Conservation (phyloP, 2,888 invertebrate species). For the Andrena flavipes region DNA sequence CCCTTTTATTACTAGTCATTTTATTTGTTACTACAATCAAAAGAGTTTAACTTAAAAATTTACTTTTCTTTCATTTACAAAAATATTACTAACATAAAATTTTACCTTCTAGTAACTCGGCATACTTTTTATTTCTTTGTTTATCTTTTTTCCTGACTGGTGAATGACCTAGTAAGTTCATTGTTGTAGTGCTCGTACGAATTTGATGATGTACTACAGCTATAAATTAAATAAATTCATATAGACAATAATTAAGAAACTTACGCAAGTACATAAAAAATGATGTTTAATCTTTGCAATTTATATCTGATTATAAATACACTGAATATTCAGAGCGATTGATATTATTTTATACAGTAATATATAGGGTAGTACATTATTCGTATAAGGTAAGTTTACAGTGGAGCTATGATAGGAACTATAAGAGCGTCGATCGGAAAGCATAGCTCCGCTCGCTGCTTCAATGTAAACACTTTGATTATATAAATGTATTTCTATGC, state of each 20-base stretch:
- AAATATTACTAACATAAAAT: constrained; percentile 23
- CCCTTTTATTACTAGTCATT: constrained; percentile 88
- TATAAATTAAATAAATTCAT: constrained; percentile 48
- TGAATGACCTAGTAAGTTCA: constrained; percentile 73
- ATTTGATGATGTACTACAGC: constrained; percentile 59
- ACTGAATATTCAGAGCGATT: neutral
- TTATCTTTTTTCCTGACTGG: constrained; percentile 85
- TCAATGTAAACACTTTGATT: too few relatives aligned
- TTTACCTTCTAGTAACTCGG: constrained; percentile 89
- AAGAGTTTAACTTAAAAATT: neutral
- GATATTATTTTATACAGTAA: neutral
- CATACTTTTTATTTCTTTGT: constrained; percentile 87
- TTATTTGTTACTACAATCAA: constrained; percentile 87
- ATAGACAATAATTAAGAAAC: neutral
- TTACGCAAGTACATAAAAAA: neutral
- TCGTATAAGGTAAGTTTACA: too few relatives aligned
- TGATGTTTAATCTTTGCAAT: neutral
- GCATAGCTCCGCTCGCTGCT: too few relatives aligned
- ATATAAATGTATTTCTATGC: too few relatives aligned
- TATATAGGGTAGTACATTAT: neutral
- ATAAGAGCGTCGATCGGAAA: too few relatives aligned
- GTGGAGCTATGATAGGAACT: too few relatives aligned
- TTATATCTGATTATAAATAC: neutral
- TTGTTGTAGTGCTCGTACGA: constrained; percentile 72
- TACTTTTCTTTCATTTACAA: neutral